Percentiles rank a stretch among this genome's conserved stretches.
phyloP scores from a whole-genome alignment of 2,888 invertebrate species.

The Vannuccia rotundouncinata region DNA sequence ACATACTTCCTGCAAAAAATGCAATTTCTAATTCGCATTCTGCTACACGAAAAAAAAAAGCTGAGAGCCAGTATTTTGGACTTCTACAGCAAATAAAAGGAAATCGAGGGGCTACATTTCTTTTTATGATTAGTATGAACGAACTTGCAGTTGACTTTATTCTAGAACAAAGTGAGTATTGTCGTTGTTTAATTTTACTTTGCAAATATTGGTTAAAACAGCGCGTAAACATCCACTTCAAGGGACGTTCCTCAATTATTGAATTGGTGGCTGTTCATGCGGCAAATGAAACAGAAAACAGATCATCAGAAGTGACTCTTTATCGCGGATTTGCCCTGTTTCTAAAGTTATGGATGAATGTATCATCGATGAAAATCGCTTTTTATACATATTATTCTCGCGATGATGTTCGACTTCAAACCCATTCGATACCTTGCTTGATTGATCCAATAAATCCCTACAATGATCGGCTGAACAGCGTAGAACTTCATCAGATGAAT shows the following conservation, averaged over 20 bases:
- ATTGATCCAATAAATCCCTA: background rate
- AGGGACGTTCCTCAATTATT: background rate
- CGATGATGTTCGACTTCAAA: background rate
- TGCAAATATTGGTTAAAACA: background rate
- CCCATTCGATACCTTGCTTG: background rate
- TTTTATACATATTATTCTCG: background rate
- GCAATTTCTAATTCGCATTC: background rate
- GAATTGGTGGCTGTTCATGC: background rate
- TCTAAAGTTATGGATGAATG: background rate
- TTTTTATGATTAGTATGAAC: background rate
- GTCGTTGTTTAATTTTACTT: background rate
- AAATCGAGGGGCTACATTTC: background rate
- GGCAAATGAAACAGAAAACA: background rate
- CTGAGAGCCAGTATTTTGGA: background rate
- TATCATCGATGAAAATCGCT: background rate
- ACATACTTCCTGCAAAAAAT: background rate
- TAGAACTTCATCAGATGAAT: too few species aligned
- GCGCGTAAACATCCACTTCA: background rate
- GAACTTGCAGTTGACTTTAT: background rate
- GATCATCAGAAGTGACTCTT: background rate
- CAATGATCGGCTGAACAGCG: background rate
- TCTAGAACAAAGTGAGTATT: background rate
- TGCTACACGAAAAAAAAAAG: too few species aligned
- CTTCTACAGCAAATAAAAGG: background rate
- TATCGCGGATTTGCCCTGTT: background rate